phyloP scores from a whole-genome alignment of 2,888 invertebrate genomes.

The Hydrotaea diabolus region DNA sequence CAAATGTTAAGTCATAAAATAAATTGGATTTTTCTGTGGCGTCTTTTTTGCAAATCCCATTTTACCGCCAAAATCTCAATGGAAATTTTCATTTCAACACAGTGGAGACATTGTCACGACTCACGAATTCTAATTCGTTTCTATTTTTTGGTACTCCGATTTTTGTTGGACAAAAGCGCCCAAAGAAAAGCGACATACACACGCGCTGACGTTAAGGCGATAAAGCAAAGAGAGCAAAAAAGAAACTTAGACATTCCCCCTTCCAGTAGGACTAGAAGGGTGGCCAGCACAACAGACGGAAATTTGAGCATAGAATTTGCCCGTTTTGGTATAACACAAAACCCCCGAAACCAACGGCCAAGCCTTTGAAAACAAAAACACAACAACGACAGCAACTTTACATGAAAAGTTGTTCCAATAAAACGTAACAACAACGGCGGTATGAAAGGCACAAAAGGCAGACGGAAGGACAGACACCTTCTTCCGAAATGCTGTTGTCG shows the following conservation, averaged over 20 bases:
- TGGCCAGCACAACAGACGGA: not conserved
- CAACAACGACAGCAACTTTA: not conserved
- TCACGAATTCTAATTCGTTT: slow-evolving; percentile 34
- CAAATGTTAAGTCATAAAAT: slow-evolving; percentile 36
- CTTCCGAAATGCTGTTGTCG: not conserved
- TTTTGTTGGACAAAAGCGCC: slow-evolving; percentile 15
- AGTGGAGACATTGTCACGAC: slow-evolving; percentile 26
- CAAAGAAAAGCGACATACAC: not conserved
- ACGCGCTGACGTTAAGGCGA: not conserved
- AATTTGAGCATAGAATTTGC: slow-evolving; percentile 29
- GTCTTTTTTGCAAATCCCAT: slow-evolving; percentile 13
- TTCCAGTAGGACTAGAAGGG: not conserved
- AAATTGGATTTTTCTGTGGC: slow-evolving; percentile 6
- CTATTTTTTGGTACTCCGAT: not conserved
- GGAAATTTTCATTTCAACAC: not conserved
- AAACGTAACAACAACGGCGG: slow-evolving; percentile 9
- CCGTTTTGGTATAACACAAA: slow-evolving; percentile 27
- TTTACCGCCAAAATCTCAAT: slow-evolving; percentile 19
- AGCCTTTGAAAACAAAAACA: not conserved
- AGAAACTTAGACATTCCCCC: not conserved
- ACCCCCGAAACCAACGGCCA: not conserved
- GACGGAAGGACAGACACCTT: not conserved
- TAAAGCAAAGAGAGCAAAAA: too few species aligned
- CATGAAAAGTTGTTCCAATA: not conserved
- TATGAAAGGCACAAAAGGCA: not conserved